These are phyloP conservation scores for Zaprionus davidi DNA, from an alignment of 1,140 invertebrate genomes.

Conservation along the genomic window DNA sequence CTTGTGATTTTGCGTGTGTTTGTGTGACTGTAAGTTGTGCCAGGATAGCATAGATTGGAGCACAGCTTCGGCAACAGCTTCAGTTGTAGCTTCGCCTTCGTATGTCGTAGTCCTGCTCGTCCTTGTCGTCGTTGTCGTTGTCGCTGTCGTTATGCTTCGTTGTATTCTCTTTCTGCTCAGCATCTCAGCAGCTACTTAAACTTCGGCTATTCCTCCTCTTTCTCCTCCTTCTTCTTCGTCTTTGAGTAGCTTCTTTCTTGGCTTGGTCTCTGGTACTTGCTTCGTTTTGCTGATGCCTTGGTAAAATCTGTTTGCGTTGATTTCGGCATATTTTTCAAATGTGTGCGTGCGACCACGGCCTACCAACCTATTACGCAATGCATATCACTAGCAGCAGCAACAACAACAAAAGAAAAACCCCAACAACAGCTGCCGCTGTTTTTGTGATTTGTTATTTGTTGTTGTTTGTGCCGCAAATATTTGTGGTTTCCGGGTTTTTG, in stretches of 20 bases:
- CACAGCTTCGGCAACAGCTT: slow-evolving; percentile 34
- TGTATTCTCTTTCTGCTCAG: slow-evolving; percentile 10
- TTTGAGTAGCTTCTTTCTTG: slow-evolving; percentile 1
- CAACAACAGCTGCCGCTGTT: slow-evolving; percentile 1
- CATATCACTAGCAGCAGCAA: slow-evolving; percentile 11
- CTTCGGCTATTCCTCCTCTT: slow-evolving; percentile 13
- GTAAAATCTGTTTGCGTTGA: slow-evolving; percentile 83
- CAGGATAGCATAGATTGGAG: slow-evolving; percentile 46
- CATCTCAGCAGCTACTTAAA: slow-evolving; percentile 32
- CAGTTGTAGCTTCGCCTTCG: slow-evolving; percentile 10
- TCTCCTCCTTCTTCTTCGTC: too few relatives aligned
- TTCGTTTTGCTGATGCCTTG: slow-evolving; percentile 67
- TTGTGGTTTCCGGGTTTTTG: slow-evolving; percentile 80
- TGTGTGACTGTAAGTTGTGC: slow-evolving; percentile 60
- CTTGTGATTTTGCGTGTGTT: slow-evolving; percentile 61
- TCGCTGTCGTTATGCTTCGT: slow-evolving; percentile 22
- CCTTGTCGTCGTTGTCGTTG: neutral
- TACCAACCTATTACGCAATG: slow-evolving; percentile 61
- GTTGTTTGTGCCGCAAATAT: slow-evolving; percentile 71
- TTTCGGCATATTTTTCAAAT: slow-evolving; percentile 80
- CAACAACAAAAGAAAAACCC: slow-evolving; percentile 10
- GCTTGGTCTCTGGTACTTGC: slow-evolving; percentile 29
- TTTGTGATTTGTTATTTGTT: slow-evolving; percentile 38
- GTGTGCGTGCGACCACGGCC: slow-evolving; percentile 61
- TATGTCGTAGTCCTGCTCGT: slow-evolving; percentile 8